Conservation (phyloP, 2,113 vertebrate species). For the Eurystomus gularis region DNA sequence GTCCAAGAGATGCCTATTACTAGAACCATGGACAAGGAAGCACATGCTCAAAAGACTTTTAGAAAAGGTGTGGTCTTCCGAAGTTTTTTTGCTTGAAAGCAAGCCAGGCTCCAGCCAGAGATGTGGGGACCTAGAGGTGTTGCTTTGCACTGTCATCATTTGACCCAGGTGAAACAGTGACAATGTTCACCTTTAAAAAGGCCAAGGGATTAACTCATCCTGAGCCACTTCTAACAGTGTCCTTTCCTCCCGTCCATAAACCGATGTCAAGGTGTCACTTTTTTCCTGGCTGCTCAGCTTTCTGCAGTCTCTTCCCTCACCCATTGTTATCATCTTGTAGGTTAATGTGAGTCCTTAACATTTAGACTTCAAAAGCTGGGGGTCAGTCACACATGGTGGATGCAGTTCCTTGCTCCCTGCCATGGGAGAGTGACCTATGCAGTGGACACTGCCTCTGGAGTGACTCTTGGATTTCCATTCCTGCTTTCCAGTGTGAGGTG, state of each 20-base stretch:
- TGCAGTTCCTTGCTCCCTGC: neutral
- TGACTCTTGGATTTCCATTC: neutral
- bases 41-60: neutral
- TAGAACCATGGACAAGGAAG: neutral
- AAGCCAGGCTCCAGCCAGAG: neutral
- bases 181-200: neutral
- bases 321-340: rapidly evolving
- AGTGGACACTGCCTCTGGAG: neutral
- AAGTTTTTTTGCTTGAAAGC: neutral
- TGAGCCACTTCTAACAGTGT: neutral
- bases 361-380: neutral
- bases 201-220: neutral
- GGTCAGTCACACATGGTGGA: rapidly evolving
- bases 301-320: neutral
- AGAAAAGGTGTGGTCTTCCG: neutral
- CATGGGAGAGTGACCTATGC: neutral
- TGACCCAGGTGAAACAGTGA: neutral
- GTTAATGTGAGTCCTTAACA: neutral
- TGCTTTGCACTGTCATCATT: neutral
- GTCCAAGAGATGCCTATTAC: neutral
- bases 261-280: neutral
- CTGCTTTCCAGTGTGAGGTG: neutral
- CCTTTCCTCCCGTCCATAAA: neutral
- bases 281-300: neutral
- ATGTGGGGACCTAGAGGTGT: neutral